Percentiles rank a stretch among this genome's conserved stretches.
phyloP scores from a whole-genome alignment of 2,113 vertebrate species.

The Rutilus rutilus region DNA sequence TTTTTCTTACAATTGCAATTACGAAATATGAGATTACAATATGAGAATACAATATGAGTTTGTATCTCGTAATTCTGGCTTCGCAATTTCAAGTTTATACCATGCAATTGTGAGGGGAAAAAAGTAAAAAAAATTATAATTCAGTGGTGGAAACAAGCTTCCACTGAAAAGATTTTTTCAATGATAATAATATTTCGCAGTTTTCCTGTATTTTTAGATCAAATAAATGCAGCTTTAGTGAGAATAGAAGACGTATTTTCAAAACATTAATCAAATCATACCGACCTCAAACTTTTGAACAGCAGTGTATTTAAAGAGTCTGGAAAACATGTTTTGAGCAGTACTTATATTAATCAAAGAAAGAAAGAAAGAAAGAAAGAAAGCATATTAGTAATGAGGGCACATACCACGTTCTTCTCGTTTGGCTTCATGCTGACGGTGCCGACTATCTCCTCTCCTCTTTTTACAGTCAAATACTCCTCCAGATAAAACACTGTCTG shows the following conservation, averaged over 20 bases:
- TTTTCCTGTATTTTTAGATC: too few species aligned
- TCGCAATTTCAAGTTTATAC: too few species aligned
- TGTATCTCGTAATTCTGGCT: too few species aligned
- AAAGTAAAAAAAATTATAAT: too few species aligned
- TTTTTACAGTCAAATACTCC: conserved; percentile 92
- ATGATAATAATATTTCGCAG: background rate
- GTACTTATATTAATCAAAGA: background rate
- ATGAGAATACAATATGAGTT: too few species aligned
- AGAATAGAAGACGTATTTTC: background rate
- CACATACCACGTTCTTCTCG: conserved; percentile 93
- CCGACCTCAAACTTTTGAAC: background rate
- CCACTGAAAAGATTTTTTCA: background rate
- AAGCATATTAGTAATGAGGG: background rate
- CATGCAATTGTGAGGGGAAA: too few species aligned
- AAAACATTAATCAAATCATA: background rate
- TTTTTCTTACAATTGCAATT: too few species aligned
- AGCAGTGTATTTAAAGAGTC: background rate
- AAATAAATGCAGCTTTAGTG: background rate
- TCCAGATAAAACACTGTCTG: conserved; percentile 97
- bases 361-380: background rate
- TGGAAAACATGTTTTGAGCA: background rate
- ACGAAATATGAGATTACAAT: too few species aligned
- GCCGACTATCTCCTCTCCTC: conserved; percentile 93
- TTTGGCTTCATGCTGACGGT: conserved; percentile 94
- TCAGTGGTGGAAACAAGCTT: too few species aligned